Conservation (phyloP, 2,113 vertebrate genomes). For the Campylorhamphus procurvoides region DNA sequence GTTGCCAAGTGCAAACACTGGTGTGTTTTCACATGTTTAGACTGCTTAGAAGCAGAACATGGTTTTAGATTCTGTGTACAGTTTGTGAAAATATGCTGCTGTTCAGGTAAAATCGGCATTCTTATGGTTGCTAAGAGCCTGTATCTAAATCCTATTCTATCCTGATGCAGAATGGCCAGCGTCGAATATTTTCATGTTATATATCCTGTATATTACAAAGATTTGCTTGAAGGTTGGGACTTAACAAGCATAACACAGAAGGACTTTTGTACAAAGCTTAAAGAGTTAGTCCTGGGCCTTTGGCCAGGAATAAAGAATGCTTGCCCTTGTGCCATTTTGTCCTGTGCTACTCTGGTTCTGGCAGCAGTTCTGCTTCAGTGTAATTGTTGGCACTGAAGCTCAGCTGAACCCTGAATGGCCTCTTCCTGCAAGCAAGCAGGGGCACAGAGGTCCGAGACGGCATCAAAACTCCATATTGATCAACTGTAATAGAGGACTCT, state of each 20-base stretch:
- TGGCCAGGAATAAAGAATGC: constrained; percentile 65
- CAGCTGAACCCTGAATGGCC: constrained; percentile 39
- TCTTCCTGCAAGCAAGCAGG: constrained; percentile 56
- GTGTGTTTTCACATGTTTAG: background rate
- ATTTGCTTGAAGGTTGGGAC: constrained; percentile 45
- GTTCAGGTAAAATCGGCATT: background rate
- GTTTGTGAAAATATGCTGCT: constrained; percentile 7
- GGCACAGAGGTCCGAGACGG: background rate
- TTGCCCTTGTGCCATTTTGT: constrained; percentile 68
- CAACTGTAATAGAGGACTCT: constrained; percentile 54
- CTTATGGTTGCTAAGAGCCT: background rate
- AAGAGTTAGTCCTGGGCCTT: constrained; percentile 61
- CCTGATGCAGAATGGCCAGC: background rate
- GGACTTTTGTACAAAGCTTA: constrained; percentile 46
- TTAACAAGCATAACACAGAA: constrained; percentile 58
- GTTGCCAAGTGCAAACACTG: background rate
- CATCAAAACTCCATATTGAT: constrained; percentile 62
- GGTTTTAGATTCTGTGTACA: background rate
- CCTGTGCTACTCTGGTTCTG: constrained; percentile 45
- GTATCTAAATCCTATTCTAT: constrained; percentile 5
- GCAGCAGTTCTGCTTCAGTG: constrained; percentile 47
- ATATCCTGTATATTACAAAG: constrained; percentile 17
- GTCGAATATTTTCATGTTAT: background rate
- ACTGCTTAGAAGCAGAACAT: constrained; percentile 35
- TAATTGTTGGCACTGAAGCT: constrained; percentile 61